Evolutionary conservation across 2,888 invertebrate species (phyloP), one percentile per base, ranked within the genome.

Genomic region (Sminthurinus aureus): DNA sequence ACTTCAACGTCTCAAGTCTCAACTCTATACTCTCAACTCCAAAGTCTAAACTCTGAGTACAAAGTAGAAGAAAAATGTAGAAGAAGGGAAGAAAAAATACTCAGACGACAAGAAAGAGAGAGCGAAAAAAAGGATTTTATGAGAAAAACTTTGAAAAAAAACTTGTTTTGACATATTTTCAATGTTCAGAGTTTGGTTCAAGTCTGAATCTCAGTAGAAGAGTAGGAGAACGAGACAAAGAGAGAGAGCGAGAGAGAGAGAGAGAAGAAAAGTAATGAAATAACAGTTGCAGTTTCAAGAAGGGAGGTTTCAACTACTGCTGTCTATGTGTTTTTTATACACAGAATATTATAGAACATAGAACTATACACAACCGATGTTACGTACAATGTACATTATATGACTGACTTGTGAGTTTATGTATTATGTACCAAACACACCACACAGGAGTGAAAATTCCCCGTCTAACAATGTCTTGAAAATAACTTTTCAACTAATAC

Each of bases 101-200:
- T 38, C 38, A 38, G 38, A 38, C 38, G 38, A 38, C 38, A 38
- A 24, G 13, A 13, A 11, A 71, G 71, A 71, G 11, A 11, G 20
- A 71, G 71, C 3, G 71, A 20, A 20, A 20, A 24, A 50, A 38
- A 50, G 50, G 76, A 76, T 76, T n/a, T 52, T 51, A 79, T 79
- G 66, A 64, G 64, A 67, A 15, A 24, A 66, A 66, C 38, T 13
- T 20, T 50, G 76, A 51, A 2, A 76, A 67, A 79, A 79, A 79
- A 79, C 79, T 79, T 79, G 79, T 69, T 79, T 38, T 79, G 79
- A 79, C 79, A 79, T 69, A 79, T 79, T 79, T 51, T 38, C 9
- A 50, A 38, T 75, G n/a, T 74, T 18, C 74, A 74, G 26, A 26
- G 22, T 38, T 12, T 11, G 9, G 20, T 73, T 26, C 73, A n/a